Percentiles rank a stretch among this genome's conserved stretches.
Conservation (phyloP, 2,797 vertebrate species). For the Trichosurus vulpecula region DNA sequence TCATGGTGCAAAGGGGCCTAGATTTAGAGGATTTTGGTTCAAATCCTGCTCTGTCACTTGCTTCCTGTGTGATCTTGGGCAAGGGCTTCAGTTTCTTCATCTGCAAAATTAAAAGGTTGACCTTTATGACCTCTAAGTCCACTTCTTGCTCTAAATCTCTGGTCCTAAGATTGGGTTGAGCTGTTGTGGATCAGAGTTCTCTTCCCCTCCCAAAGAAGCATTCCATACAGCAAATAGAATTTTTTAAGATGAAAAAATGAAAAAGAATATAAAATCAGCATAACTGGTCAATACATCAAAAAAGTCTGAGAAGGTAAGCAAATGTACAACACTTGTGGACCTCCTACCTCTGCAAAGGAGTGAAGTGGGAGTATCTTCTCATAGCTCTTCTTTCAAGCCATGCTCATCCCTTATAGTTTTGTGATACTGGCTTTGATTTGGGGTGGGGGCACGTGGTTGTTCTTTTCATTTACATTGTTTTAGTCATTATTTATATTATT, state of each 20-base stretch:
- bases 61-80: not conserved
- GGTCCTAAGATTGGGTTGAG: not conserved
- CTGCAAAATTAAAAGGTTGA: conserved; percentile 18
- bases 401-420: not conserved
- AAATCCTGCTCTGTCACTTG: not conserved
- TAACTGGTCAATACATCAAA: not conserved
- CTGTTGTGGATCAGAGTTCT: not conserved
- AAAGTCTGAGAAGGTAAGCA: not conserved
- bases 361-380: not conserved
- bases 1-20: not conserved
- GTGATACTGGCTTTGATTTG: not conserved
- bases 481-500: not conserved
- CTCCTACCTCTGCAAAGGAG: not conserved
- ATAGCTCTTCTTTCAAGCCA: not conserved
- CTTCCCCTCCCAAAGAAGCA: not conserved
- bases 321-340: not conserved
- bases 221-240: not conserved
- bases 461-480: not conserved
- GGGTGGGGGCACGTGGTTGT: not conserved
- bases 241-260: not conserved
- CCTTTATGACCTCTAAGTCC: not conserved
- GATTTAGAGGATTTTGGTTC: not conserved
- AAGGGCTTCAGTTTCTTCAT: conserved; percentile 5
- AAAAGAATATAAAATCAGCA: not conserved
- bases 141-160: not conserved